Evolutionary conservation across 2,888 invertebrate genomes (phyloP).

Genomic region (Synanthedon tipuliformis): DNA sequence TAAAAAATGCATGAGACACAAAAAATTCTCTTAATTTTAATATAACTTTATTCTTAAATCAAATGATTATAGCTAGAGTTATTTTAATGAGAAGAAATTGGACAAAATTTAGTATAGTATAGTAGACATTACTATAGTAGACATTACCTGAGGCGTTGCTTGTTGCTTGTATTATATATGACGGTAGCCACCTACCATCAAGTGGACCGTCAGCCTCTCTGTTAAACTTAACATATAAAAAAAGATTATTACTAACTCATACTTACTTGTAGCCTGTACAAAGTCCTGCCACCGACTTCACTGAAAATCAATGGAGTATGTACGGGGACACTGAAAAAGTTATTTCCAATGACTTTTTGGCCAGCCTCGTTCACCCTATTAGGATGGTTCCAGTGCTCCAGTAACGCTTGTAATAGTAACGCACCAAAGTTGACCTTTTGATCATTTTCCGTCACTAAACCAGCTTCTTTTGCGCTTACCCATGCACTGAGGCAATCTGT

Average conservation of each 20-base stretch:
- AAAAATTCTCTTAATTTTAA: no score
- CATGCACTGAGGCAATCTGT: slow-evolving; percentile 98
- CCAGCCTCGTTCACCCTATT: slow-evolving; percentile 75
- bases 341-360: slow-evolving; percentile 79
- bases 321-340: slow-evolving; percentile 90
- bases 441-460: slow-evolving; percentile 82
- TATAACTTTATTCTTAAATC: no score
- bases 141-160: no score
- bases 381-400: slow-evolving; percentile 93
- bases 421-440: slow-evolving; percentile 97
- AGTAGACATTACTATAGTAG: no score
- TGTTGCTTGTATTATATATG: no score
- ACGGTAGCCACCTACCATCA: no score
- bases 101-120: no score
- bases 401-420: slow-evolving; percentile 89
- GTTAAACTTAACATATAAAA: background rate
- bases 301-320: slow-evolving; percentile 98
- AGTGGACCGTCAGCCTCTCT: no score
- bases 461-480: slow-evolving; percentile 97
- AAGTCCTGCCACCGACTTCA: slow-evolving; percentile 94
- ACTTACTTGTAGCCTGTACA: slow-evolving; percentile 78
- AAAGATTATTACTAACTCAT: background rate
- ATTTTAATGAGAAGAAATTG: no score
- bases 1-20: no score
- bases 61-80: no score